phyloP scores from a whole-genome alignment of 2,888 invertebrate species.

The Zygogramma bicolorata region DNA sequence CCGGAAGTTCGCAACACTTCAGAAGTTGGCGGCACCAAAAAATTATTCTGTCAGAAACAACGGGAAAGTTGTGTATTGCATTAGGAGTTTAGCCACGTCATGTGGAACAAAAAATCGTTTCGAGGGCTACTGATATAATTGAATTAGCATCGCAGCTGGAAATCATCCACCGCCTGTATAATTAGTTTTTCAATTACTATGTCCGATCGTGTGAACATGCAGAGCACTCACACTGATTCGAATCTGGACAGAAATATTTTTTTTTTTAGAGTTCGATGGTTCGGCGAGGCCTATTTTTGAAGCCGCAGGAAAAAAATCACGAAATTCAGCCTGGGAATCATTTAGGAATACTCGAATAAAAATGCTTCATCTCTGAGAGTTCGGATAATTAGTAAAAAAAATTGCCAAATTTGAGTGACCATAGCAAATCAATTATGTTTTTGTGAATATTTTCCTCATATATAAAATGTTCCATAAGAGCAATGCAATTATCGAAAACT shows the following conservation, averaged over 20 bases:
- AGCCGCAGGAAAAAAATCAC: too few species aligned
- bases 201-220: background rate
- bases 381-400: too few species aligned
- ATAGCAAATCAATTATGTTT: too few species aligned
- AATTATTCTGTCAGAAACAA: conserved; percentile 17
- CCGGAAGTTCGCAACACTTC: background rate
- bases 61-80: conserved; percentile 6
- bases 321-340: too few species aligned
- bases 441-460: too few species aligned
- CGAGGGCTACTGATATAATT: background rate
- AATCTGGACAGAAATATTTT: background rate
- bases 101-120: background rate
- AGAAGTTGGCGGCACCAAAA: background rate
- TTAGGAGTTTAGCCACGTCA: background rate
- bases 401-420: too few species aligned
- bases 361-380: too few species aligned
- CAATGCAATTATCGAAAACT: too few species aligned
- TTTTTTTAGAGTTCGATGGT: background rate
- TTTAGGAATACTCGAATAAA: too few species aligned
- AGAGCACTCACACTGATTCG: background rate
- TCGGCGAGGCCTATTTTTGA: background rate
- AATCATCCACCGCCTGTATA: background rate
- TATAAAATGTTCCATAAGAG: too few species aligned
- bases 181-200: background rate
- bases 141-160: background rate